phyloP scores from a whole-genome alignment of 2,797 vertebrate species.

The Scyliorhinus canicula region DNA sequence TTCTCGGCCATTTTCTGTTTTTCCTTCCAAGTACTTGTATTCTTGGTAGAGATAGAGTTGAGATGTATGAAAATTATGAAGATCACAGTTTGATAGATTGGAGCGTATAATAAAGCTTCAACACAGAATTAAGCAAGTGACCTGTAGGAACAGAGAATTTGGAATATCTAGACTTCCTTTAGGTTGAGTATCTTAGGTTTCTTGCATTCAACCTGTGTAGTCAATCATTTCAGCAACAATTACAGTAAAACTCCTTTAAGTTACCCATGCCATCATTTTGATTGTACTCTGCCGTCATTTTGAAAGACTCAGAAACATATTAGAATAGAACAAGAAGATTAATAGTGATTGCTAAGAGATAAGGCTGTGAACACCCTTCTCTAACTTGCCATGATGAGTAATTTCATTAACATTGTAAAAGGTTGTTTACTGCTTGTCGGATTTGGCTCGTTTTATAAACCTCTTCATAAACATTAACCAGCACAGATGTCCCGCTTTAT shows the following conservation, averaged over 20 bases:
- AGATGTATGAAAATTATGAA: neutral
- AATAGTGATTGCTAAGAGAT: neutral
- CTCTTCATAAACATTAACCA: constrained; percentile 13
- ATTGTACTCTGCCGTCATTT: neutral
- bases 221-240: neutral
- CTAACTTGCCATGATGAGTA: neutral
- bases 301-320: neutral
- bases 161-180: neutral
- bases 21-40: neutral
- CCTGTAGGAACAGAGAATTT: neutral
- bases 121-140: neutral
- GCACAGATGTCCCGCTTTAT: neutral
- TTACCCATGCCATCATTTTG: neutral
- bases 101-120: neutral
- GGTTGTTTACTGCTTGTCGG: constrained; percentile 24
- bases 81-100: neutral
- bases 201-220: neutral
- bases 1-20: neutral
- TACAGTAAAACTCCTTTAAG: neutral
- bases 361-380: neutral
- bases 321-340: constrained; percentile 12
- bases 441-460: constrained; percentile 19
- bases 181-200: neutral
- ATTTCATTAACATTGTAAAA: constrained; percentile 21
- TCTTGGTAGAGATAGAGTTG: neutral